Conservation (phyloP, 2,888 invertebrate species). For the Pandemis heparana region DNA sequence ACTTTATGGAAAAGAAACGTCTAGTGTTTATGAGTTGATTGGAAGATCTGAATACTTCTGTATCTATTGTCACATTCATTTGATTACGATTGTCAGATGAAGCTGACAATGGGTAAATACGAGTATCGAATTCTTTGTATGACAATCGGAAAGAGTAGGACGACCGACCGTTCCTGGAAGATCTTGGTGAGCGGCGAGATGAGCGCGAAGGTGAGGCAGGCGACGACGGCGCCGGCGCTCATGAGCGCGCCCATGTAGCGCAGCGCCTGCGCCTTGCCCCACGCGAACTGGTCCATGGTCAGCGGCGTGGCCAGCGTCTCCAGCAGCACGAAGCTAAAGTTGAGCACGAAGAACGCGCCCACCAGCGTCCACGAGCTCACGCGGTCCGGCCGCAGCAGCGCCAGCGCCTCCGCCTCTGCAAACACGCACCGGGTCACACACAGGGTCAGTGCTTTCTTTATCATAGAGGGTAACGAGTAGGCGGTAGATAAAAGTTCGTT, state of each 20-base stretch:
- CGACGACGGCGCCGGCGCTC: conserved; percentile 92
- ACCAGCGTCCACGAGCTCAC: conserved; percentile 92
- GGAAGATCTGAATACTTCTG: too few species aligned
- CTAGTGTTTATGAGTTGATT: too few species aligned
- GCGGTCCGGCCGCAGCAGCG: conserved; percentile 89
- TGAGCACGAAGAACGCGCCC: conserved; percentile 92
- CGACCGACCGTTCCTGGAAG: conserved; percentile 88
- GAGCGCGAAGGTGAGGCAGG: conserved; percentile 89
- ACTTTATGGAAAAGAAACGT: too few species aligned
- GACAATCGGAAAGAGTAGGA: background rate
- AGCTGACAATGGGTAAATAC: too few species aligned
- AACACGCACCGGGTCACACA: conserved; percentile 38
- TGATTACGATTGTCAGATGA: too few species aligned
- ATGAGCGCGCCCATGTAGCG: conserved; percentile 94
- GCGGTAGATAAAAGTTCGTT: too few species aligned
- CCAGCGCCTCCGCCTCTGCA: conserved; percentile 91
- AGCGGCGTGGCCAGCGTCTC: conserved; percentile 94
- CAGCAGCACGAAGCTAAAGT: conserved; percentile 94
- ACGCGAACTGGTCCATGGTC: conserved; percentile 96
- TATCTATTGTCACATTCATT: too few species aligned
- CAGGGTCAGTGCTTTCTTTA: too few species aligned
- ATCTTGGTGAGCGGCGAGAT: conserved; percentile 90
- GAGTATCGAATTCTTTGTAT: background rate
- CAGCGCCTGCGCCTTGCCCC: conserved; percentile 91
- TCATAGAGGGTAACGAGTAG: too few species aligned